Conservation (phyloP, 1,140 invertebrate species). For the Phortica variegata region DNA sequence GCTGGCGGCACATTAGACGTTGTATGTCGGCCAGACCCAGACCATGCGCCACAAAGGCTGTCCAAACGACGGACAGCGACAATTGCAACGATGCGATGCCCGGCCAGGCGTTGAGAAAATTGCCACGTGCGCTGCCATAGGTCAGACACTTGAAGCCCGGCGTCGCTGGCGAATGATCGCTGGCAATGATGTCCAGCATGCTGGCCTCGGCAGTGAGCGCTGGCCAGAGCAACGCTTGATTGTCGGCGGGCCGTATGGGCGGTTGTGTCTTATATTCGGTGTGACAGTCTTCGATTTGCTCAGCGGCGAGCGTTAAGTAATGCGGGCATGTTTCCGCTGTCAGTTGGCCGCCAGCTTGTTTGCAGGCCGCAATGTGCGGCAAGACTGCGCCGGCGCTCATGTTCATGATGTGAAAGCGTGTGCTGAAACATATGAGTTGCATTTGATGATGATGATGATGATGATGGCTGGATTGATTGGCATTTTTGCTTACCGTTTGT, state of each 20-base stretch:
- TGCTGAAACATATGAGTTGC: too few species aligned
- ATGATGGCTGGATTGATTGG: neutral
- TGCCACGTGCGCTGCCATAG: constrained; percentile 56
- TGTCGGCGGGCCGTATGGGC: constrained; percentile 65
- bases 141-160: constrained; percentile 63
- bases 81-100: constrained; percentile 75
- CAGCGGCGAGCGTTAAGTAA: constrained; percentile 67
- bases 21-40: constrained; percentile 61
- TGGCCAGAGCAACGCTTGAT: constrained; percentile 67
- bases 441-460: constrained; percentile 6
- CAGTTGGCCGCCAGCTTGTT: constrained; percentile 57
- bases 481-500: constrained; percentile 58
- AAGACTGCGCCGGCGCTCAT: constrained; percentile 67
- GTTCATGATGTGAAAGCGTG: constrained; percentile 71
- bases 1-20: constrained; percentile 63
- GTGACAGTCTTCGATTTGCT: constrained; percentile 63
- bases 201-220: constrained; percentile 55
- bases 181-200: constrained; percentile 64
- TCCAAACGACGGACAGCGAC: constrained; percentile 70
- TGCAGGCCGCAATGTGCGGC: constrained; percentile 53
- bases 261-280: constrained; percentile 74
- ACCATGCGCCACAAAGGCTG: constrained; percentile 59
- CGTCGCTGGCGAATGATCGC: constrained; percentile 74
- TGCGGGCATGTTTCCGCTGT: constrained; percentile 75
- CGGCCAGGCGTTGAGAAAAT: constrained; percentile 72